Conservation (phyloP, 1,140 invertebrate genomes). For the Marisa cornuarietis region DNA sequence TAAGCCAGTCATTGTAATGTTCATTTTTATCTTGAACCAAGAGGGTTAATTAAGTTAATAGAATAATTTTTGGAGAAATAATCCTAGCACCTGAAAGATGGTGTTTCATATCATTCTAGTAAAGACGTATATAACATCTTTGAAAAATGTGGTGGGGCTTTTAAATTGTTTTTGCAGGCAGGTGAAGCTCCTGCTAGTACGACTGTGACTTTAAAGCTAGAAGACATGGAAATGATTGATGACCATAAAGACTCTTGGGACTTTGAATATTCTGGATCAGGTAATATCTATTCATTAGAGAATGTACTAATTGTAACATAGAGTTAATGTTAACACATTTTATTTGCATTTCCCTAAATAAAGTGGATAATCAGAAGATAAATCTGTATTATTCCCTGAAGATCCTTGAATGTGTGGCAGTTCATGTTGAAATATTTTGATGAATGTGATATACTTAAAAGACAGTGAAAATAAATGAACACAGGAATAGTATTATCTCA, state of each 20-base stretch:
- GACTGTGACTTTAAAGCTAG: slow-evolving; percentile 7
- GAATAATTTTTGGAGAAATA: background rate
- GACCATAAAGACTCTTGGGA: slow-evolving; percentile 24
- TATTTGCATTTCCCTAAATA: no score
- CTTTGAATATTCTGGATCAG: slow-evolving; percentile 10
- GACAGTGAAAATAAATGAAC: background rate
- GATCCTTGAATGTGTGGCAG: no score
- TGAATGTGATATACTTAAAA: no score
- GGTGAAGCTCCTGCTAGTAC: slow-evolving; percentile 8
- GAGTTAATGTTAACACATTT: no score
- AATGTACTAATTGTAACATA: no score
- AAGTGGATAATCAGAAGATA: no score
- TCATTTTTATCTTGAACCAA: no score
- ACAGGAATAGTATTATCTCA: background rate
- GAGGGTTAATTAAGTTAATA: background rate
- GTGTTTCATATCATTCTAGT: background rate
- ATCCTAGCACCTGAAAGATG: no score
- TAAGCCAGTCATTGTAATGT: no score
- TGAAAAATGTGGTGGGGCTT: background rate
- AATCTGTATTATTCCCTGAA: no score
- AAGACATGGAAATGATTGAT: slow-evolving; percentile 25
- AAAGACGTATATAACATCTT: background rate
- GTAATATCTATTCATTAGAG: background rate
- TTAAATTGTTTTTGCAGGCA: background rate
- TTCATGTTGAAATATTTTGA: no score